Evolutionary conservation across 2,888 invertebrate species (phyloP).

Genomic region (Hymenopus coronatus): DNA sequence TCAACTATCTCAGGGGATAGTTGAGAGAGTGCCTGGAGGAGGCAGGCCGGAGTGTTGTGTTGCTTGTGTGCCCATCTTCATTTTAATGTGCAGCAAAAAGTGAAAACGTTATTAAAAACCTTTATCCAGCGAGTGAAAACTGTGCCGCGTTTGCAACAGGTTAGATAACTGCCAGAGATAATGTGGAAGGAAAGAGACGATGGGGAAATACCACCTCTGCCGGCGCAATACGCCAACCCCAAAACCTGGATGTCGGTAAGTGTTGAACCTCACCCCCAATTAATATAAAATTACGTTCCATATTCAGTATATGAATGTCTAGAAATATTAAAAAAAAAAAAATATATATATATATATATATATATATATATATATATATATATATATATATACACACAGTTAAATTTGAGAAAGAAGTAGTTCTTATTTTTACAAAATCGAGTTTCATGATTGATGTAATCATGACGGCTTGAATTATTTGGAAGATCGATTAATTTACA

Average conservation of each 20-base stretch:
- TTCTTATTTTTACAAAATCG: no score
- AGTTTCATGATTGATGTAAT: no score
- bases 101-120: neutral
- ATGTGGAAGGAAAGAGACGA: neutral
- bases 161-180: neutral
- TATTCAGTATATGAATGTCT: no score
- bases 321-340: no score
- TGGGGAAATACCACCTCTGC: neutral
- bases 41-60: neutral
- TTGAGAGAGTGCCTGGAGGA: conserved; percentile 3
- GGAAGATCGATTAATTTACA: no score
- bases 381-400: no score
- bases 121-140: neutral
- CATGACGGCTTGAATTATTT: no score
- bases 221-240: neutral
- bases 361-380: no score
- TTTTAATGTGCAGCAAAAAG: neutral
- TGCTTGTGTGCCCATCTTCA: neutral
- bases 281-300: neutral
- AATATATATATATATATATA: no score
- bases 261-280: neutral
- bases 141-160: neutral
- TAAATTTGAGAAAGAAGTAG: no score
- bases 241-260: neutral
- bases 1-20: conserved; percentile 5